Evolutionary conservation across 92 coral and sea anemone genomes (phyloP), one percentile per base, ranked within the genome.

Genomic region (Actinernus sp.): DNA sequence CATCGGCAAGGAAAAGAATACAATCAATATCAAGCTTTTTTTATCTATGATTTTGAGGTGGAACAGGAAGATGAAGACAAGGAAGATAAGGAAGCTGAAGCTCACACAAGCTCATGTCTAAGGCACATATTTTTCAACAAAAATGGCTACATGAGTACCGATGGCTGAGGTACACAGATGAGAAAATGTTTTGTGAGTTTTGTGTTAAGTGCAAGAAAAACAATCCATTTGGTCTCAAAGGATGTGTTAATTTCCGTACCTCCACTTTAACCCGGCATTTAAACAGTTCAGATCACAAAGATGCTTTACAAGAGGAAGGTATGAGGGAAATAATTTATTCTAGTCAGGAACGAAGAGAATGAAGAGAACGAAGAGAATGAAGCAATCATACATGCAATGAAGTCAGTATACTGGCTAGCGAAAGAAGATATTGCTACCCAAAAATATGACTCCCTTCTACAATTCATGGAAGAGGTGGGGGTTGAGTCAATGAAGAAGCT

Each of bases 151-250:
- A 53, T 51, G 62, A 73, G 46, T 71, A 73, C 53, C 46, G 61
- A 22, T 73, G 73, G 82, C 63, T 74, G 37, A 41, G 58, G 49
- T 29, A 62, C 63, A 57, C 50, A 63, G 31, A 61, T 45, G 65
- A 54, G 39, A 66, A 56, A 1, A 52, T 63, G 82, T 63, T 63
- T 58, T 63, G 73, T 55, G 40, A 51, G 49, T 74, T 73, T 61
- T 61, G 71, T 62, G 29, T 32, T 3, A 60, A 59, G 48, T 58
- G 59, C n/a, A 72, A 72, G 49, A 72, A 59, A 27, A 46, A 22
- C 54, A 72, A 74, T 64, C 65, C 73, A 63, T 62, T 74, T 74
- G 82, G 67, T 58, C 49, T 36, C 16, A 52, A 46, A 57, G 68
- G 61, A 50, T 71, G 68, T 18, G 45, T 58, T 25, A 58, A 71